These are phyloP conservation scores for Andrena trimmerana DNA, from an alignment of 2,888 invertebrate species.

Conservation along the genomic window DNA sequence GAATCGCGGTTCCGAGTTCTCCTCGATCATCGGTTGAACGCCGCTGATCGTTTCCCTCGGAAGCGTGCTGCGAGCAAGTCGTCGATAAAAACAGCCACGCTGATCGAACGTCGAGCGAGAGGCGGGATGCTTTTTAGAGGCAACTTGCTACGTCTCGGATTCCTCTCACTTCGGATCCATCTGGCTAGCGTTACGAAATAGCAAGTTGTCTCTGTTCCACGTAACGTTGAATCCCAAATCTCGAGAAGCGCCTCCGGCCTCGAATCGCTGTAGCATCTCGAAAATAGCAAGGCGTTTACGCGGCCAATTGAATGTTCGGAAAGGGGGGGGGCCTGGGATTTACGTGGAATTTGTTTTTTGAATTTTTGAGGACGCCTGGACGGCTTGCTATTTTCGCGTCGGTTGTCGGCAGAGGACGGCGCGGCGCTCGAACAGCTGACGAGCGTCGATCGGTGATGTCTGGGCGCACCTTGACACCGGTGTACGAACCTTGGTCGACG, in stretches of 20 bases:
- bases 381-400: conserved; percentile 29
- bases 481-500: conserved; percentile 88
- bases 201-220: conserved; percentile 12
- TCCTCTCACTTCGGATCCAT: not conserved
- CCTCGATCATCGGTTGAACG: conserved; percentile 10
- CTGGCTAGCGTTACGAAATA: not conserved
- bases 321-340: not conserved
- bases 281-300: conserved; percentile 25
- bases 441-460: conserved; percentile 45
- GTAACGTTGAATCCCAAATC: not conserved
- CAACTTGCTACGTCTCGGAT: conserved; percentile 4
- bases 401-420: not conserved
- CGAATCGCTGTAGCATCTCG: not conserved
- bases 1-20: not conserved
- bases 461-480: conserved; percentile 49
- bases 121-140: conserved; percentile 13
- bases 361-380: not conserved
- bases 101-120: not conserved
- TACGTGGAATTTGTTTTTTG: not conserved
- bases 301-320: too few species aligned
- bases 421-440: conserved; percentile 8
- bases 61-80: conserved; percentile 9
- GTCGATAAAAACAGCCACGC: conserved; percentile 16
- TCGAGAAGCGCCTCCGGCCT: conserved; percentile 1
- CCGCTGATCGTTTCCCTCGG: conserved; percentile 15